Conservation (phyloP, 2,888 invertebrate genomes). For the Leptopilina syphax region DNA sequence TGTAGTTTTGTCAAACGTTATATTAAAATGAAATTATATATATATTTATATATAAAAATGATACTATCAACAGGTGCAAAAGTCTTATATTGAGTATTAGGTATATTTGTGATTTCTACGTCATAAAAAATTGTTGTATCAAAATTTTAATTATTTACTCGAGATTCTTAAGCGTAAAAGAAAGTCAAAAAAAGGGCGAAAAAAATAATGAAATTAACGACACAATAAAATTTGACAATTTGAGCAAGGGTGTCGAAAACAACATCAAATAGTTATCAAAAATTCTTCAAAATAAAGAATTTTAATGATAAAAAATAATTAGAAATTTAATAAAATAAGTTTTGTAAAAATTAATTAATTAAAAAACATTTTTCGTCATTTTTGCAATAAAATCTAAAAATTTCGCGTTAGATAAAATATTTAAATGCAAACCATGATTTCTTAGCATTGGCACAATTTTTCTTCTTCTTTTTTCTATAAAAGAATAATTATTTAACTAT, state of each 20-base stretch:
- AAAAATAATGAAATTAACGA: slow-evolving; percentile 18
- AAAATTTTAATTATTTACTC: slow-evolving; percentile 41
- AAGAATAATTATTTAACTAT: slow-evolving; percentile 2
- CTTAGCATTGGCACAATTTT: slow-evolving; percentile 46
- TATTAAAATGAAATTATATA: not conserved
- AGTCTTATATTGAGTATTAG: slow-evolving; percentile 48
- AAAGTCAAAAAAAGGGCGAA: not conserved
- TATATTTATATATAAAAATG: slow-evolving; percentile 23
- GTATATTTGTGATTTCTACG: slow-evolving; percentile 26
- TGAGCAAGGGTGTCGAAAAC: slow-evolving; percentile 34
- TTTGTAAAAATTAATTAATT: not conserved
- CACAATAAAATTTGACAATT: slow-evolving; percentile 27
- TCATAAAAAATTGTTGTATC: slow-evolving; percentile 41
- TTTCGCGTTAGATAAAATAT: slow-evolving; percentile 25
- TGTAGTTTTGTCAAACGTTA: slow-evolving; percentile 8
- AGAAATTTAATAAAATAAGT: no score
- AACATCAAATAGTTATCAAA: not conserved
- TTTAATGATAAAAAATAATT: no score
- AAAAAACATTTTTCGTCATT: slow-evolving; percentile 10
- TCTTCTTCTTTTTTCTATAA: not conserved
- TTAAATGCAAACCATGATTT: slow-evolving; percentile 16
- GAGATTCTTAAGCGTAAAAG: slow-evolving; percentile 26
- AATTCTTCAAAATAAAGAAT: no score
- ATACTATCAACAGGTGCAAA: slow-evolving; percentile 26
- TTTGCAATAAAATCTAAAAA: slow-evolving; percentile 17